phyloP scores from a whole-genome alignment of 2,888 invertebrate genomes.

The Acanthosoma haemorrhoidale region DNA sequence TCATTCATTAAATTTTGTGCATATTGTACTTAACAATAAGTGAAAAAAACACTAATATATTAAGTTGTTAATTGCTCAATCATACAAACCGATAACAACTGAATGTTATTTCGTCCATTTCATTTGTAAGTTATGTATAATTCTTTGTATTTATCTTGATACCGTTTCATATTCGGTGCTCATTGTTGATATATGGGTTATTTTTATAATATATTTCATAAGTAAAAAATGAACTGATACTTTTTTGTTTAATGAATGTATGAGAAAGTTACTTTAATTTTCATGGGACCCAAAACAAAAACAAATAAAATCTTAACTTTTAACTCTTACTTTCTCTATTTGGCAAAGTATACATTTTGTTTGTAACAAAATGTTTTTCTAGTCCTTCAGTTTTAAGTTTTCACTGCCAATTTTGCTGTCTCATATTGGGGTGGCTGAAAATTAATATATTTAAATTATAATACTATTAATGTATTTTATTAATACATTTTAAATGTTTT shows the following conservation, averaged over 20 bases:
- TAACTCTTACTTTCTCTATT: not conserved
- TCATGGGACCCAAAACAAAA: not conserved
- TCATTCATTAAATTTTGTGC: not conserved
- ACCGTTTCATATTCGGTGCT: not conserved
- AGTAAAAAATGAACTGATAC: not conserved
- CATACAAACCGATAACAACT: constrained; percentile 1
- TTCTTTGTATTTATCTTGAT: not conserved
- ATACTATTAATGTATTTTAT: too few relatives aligned
- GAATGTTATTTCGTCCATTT: constrained; percentile 14
- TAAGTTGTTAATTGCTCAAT: constrained; percentile 12
- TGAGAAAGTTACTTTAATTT: not conserved
- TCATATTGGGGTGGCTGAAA: too few relatives aligned
- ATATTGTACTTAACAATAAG: constrained; percentile 2
- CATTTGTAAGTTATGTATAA: not conserved
- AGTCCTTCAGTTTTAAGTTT: constrained; percentile 8
- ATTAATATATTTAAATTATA: too few relatives aligned
- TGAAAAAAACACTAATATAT: not conserved
- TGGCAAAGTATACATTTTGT: not conserved
- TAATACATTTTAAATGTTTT: too few relatives aligned
- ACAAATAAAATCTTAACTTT: too few relatives aligned
- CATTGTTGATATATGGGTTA: constrained; percentile 1
- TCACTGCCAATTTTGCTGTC: not conserved
- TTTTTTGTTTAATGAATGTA: not conserved
- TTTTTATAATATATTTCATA: constrained; percentile 3
- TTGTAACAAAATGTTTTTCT: not conserved